Evolutionary conservation across 2,888 invertebrate species (phyloP).

Genomic region (Philaethria dido): DNA sequence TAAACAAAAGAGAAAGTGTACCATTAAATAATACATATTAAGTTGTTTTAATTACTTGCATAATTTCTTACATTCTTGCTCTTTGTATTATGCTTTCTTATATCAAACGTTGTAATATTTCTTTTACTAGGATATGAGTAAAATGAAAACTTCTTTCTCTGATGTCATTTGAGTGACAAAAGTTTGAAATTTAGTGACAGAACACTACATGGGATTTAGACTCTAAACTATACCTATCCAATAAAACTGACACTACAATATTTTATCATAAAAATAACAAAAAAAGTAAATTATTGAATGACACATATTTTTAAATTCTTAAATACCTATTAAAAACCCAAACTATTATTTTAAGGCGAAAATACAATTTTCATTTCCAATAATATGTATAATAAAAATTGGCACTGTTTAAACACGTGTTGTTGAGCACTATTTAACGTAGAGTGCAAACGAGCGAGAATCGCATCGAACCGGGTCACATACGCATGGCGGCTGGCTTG

Average conservation of each 20-base stretch:
- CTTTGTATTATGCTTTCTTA: background rate
- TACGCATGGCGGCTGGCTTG: constrained; percentile 22
- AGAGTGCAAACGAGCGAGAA: constrained; percentile 21
- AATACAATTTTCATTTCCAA: background rate
- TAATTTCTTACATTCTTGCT: constrained; percentile 3
- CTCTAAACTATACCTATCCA: no score
- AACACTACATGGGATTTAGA: no score
- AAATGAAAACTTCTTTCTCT: background rate
- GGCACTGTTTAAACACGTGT: constrained; percentile 26
- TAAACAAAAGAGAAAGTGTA: constrained; percentile 7
- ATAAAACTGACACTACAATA: no score
- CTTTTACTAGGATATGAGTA: no score
- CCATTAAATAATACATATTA: constrained; percentile 16
- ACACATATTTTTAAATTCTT: no score
- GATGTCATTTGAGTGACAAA: background rate
- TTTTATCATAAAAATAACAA: background rate
- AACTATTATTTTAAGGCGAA: background rate
- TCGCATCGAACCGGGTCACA: constrained; percentile 34
- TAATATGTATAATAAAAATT: constrained; percentile 7
- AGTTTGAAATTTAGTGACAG: no score
- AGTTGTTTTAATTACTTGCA: constrained; percentile 11
- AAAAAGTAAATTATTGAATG: background rate
- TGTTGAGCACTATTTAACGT: constrained; percentile 16
- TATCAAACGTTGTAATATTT: background rate
- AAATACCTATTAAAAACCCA: no score